A percentile compares a stretch with the other conserved stretches of the same genome.
Evolutionary conservation across 2,113 vertebrate species (phyloP).

Genomic region (Mormyrus iriodes): DNA sequence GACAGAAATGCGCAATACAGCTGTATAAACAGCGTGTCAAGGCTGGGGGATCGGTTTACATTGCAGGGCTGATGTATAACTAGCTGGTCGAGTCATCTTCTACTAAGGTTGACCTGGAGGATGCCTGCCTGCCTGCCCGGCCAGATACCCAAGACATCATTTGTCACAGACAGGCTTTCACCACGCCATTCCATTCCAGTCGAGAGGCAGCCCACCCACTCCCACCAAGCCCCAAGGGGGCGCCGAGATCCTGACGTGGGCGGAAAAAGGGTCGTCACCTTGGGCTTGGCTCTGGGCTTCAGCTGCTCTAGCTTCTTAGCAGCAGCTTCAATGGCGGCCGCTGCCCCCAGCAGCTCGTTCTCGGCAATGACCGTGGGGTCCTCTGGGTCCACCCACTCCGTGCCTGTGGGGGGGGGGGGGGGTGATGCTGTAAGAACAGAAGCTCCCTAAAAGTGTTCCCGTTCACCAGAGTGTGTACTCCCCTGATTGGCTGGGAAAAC

Average conservation of each 20-base stretch:
- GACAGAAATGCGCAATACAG: background rate
- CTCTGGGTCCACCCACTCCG: slow-evolving; percentile 92
- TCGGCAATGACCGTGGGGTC: slow-evolving; percentile 95
- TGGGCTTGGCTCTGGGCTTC: slow-evolving; percentile 91
- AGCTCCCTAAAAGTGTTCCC: background rate
- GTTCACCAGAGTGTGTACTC: background rate
- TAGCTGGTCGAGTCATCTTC: background rate
- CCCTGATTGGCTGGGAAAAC: background rate
- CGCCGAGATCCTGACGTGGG: background rate
- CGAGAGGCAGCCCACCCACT: background rate
- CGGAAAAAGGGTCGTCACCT: slow-evolving; percentile 61
- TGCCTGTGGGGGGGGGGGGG: slow-evolving; percentile 54
- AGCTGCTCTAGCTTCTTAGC: slow-evolving; percentile 97
- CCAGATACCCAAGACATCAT: background rate
- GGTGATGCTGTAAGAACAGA: background rate
- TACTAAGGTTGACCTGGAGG: background rate
- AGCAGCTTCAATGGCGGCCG: slow-evolving; percentile 93
- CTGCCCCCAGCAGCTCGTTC: slow-evolving; percentile 88
- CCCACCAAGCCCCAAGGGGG: background rate
- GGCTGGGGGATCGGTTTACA: background rate
- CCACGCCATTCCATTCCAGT: background rate
- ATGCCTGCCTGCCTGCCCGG: background rate
- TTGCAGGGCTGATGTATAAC: background rate
- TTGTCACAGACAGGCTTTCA: background rate
- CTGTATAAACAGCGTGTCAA: background rate